Conservation (phyloP, 2,888 invertebrate species). For the Globia sparganii region DNA sequence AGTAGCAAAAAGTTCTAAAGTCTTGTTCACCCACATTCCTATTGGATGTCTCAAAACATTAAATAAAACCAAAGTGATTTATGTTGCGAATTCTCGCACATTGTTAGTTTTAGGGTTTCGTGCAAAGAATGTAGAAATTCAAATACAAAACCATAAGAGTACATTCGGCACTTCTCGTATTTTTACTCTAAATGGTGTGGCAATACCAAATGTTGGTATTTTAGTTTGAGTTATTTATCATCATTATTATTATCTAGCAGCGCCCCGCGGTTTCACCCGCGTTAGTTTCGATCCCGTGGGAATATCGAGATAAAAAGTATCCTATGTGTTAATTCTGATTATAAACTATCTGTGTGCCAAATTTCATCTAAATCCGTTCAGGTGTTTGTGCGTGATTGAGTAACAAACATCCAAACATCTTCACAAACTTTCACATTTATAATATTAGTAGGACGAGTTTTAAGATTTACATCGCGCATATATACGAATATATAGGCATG, state of each 20-base stretch:
- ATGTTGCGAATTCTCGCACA: conserved; percentile 30
- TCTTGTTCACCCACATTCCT: conserved; percentile 36
- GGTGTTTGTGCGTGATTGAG: no score
- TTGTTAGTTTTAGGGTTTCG: conserved; percentile 43
- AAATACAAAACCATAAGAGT: background rate
- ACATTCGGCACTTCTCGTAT: no score
- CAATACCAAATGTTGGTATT: background rate
- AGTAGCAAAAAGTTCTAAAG: conserved; percentile 6
- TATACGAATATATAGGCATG: background rate
- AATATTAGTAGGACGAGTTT: no score
- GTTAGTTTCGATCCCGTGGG: no score
- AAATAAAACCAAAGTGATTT: conserved; percentile 57
- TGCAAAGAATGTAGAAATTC: conserved; percentile 1
- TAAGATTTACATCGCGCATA: background rate
- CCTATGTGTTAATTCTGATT: no score
- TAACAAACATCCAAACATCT: no score
- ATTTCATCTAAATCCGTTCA: no score
- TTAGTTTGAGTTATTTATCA: background rate
- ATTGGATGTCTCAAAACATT: conserved; percentile 39
- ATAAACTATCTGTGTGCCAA: no score
- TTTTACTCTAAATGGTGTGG: background rate
- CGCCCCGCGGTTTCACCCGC: no score
- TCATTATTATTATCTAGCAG: conserved; percentile 1
- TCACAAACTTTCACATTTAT: no score
- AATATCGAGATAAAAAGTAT: no score